These are phyloP conservation scores for Urocyon cinereoargenteus DNA, from an alignment of 2,797 vertebrate genomes.

Conservation along the genomic window DNA sequence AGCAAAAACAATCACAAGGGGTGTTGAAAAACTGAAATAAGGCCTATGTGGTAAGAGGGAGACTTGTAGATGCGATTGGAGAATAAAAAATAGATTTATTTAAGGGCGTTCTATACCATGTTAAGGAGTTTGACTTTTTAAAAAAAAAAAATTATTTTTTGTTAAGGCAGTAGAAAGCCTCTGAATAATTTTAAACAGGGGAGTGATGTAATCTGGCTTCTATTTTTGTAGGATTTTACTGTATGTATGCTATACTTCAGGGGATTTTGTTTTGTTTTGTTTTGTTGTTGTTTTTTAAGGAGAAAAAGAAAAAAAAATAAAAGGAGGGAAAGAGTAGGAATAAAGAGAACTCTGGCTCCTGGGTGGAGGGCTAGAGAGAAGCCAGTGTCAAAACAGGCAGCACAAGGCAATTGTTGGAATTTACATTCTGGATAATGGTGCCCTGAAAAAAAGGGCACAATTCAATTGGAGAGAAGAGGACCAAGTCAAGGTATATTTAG, in stretches of 20 bases:
- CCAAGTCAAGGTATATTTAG: background rate
- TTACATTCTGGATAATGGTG: background rate
- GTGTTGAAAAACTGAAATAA: slow-evolving; percentile 7
- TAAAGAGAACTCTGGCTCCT: background rate
- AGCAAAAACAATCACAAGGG: slow-evolving; percentile 5
- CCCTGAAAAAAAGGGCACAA: background rate
- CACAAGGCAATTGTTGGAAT: background rate
- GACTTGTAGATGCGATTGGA: background rate
- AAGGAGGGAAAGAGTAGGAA: slow-evolving; percentile 38
- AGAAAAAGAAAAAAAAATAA: background rate
- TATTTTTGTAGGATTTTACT: slow-evolving; percentile 64
- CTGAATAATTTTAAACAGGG: slow-evolving; percentile 55
- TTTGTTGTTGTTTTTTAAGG: too few species aligned
- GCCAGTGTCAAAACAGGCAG: slow-evolving; percentile 11
- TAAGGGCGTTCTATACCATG: background rate
- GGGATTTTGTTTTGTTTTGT: too few species aligned
- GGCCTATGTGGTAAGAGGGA: background rate
- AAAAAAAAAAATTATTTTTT: background rate
- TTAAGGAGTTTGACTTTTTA: background rate
- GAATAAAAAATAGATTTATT: slow-evolving; percentile 28
- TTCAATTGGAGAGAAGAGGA: background rate
- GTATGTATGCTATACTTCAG: background rate
- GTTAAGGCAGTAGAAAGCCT: slow-evolving; percentile 24
- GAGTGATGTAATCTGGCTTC: slow-evolving; percentile 63
- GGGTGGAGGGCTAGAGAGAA: background rate